Evolutionary conservation across 2,113 vertebrate species (phyloP), one percentile per base, ranked within the genome.

Genomic region (Scytalopus superciliaris): DNA sequence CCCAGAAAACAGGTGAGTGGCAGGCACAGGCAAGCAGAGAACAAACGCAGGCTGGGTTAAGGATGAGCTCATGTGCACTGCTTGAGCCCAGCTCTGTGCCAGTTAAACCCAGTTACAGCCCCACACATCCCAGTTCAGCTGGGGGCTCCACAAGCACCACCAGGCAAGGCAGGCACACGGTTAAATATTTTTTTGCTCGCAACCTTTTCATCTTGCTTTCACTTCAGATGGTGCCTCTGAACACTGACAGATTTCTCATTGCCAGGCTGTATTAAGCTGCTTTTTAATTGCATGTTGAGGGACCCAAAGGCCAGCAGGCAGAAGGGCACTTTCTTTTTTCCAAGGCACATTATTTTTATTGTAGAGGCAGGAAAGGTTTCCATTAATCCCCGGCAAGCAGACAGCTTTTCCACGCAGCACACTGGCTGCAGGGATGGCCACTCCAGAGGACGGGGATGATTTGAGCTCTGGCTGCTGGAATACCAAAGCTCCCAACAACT

Each of bases 241-340:
- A 78, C 0, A 0, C 68, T 84, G 93, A 88, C 80, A 84, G 69
- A 70, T 93, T 96, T 78, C 89, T 64, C 79, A 63, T 59, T 83
- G 49, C 69, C 13, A 31, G 57, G 81, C 89, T 89, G 78, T 72
- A 87, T 88, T 96, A 94, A 94, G 94, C 45, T 23, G 19, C 77
- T 91, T 95, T 96, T 93, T 95, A 97, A 95, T 94, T 96, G 93
- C 89, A 56, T 93, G 94, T 91, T 91, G 66, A 89, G 68, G 66
- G 53, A 90, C 66, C 60, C 76, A 84, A 94, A 95, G 87, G 91
- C 87, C 89, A 93, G 68, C 47, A 89, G 66, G 73, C 87, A 87
- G 74, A 95, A 79, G 74, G 78, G 76, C 87, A 70, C 67, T 79
- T 70, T n/a, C 82, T 90, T 96, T 94, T 82, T 94, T 33, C 52